These are phyloP conservation scores for Cerceris rybyensis DNA, from an alignment of 2,888 invertebrate genomes.

Conservation along the genomic window DNA sequence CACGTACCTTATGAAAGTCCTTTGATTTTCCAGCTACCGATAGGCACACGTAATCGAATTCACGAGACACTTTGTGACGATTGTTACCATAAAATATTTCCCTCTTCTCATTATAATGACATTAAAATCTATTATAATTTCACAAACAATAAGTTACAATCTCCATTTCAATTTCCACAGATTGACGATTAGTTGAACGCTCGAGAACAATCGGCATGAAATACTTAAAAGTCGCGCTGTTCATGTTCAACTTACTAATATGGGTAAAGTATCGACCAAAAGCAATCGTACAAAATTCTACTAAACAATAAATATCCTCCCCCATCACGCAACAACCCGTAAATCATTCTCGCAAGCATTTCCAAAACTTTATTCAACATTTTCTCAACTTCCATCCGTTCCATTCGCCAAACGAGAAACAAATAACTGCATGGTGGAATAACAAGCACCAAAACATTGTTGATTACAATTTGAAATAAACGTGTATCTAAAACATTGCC, in stretches of 20 bases:
- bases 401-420: too few species aligned
- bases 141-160: background rate
- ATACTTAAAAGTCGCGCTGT: constrained; percentile 76
- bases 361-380: too few species aligned
- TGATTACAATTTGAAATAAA: background rate
- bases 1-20: too few species aligned
- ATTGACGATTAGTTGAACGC: constrained; percentile 68
- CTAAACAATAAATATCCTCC: too few species aligned
- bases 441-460: background rate
- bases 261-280: constrained; percentile 73
- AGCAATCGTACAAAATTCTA: background rate
- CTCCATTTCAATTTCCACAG: constrained; percentile 60
- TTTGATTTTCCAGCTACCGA: too few species aligned
- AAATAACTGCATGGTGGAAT: background rate
- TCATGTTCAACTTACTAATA: constrained; percentile 78
- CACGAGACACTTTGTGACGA: too few species aligned
- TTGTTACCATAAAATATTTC: too few species aligned
- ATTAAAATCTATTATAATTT: background rate
- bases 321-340: too few species aligned
- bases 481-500: constrained; percentile 27
- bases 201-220: constrained; percentile 74
- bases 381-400: background rate
- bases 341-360: too few species aligned
- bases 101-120: too few species aligned
- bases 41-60: too few species aligned